phyloP scores from a whole-genome alignment of 2,113 vertebrate species.

The Probosciger aterrimus region DNA sequence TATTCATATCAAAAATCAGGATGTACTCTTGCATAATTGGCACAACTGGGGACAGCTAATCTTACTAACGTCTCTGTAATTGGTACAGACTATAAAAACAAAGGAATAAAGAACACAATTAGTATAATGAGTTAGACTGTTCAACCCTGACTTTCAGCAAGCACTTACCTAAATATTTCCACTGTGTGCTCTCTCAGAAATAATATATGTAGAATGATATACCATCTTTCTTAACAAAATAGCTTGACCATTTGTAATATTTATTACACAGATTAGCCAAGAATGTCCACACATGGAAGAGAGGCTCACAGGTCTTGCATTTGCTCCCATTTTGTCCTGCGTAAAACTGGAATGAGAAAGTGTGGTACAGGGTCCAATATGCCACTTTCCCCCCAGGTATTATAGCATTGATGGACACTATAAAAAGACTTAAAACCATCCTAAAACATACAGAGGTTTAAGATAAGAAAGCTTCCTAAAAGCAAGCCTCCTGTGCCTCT shows the following conservation, averaged over 20 bases:
- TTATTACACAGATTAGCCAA: not conserved
- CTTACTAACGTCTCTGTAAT: not conserved
- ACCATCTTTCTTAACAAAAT: not conserved
- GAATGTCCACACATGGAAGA: not conserved
- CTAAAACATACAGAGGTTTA: not conserved
- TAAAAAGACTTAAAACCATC: not conserved
- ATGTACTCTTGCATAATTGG: not conserved
- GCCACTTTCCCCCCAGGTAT: not conserved
- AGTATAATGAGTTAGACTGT: not conserved
- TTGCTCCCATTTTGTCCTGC: not conserved
- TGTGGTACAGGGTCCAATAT: not conserved
- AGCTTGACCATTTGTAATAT: not conserved
- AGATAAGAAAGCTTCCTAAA: not conserved
- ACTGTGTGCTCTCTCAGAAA: not conserved
- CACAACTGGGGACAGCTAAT: conserved; percentile 5
- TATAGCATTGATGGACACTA: not conserved
- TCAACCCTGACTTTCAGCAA: conserved; percentile 32
- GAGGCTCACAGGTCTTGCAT: not conserved
- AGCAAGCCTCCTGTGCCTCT: not conserved
- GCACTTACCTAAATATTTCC: not conserved
- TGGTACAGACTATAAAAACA: conserved; percentile 23
- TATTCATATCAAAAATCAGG: not conserved
- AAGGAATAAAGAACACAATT: not conserved
- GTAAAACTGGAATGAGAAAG: not conserved
- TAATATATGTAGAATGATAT: not conserved